Conservation (phyloP, 2,888 invertebrate species). For the Tupiocoris notatus region DNA sequence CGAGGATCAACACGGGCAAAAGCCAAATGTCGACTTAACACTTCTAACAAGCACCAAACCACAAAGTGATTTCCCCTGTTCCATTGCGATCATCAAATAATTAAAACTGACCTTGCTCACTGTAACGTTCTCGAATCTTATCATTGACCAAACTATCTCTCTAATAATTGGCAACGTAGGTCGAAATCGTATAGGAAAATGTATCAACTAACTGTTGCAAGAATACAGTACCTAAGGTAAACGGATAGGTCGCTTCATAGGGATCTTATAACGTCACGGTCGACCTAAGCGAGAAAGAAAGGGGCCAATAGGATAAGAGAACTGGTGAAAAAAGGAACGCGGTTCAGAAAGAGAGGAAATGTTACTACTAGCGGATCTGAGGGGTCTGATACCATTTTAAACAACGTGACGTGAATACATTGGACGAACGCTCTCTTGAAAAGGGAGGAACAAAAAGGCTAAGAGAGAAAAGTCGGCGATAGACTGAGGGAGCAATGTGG, state of each 20-base stretch:
- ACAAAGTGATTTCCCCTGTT: too few relatives aligned
- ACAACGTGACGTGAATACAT: slow-evolving; percentile 35
- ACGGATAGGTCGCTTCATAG: neutral
- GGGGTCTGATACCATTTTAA: slow-evolving; percentile 37
- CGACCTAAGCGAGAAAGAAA: slow-evolving; percentile 18
- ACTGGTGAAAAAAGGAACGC: neutral
- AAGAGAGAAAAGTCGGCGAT: neutral
- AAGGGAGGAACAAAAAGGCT: neutral
- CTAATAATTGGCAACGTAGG: too few relatives aligned
- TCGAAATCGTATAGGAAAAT: too few relatives aligned
- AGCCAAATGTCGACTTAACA: too few relatives aligned
- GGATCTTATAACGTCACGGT: neutral
- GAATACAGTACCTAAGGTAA: neutral
- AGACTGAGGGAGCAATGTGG: neutral
- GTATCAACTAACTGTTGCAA: neutral
- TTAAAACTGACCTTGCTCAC: too few relatives aligned
- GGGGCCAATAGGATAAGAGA: slow-evolving; percentile 7
- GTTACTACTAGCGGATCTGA: neutral
- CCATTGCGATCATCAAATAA: too few relatives aligned
- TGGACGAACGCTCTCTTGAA: neutral
- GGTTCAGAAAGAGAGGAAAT: slow-evolving; percentile 5
- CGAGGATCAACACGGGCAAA: too few relatives aligned
- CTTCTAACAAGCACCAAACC: too few relatives aligned
- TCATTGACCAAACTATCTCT: too few relatives aligned
- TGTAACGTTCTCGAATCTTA: too few relatives aligned